Evolutionary conservation across 2,888 invertebrate species (phyloP), one percentile per base, ranked within the genome.

Genomic region (Lycia hirtaria): DNA sequence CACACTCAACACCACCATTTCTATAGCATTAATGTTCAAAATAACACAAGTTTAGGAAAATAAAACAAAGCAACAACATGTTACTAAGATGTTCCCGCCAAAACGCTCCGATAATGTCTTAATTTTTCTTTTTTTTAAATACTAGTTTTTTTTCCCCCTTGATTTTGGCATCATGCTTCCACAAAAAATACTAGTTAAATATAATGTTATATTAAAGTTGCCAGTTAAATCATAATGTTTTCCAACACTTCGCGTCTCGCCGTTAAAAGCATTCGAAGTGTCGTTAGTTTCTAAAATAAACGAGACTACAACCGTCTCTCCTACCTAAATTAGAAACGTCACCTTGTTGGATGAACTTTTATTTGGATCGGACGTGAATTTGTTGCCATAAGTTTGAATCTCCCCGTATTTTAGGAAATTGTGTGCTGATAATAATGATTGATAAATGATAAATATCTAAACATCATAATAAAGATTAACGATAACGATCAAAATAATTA

Each of bases 261-360:
- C 19, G 30, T 50, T 38, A 55, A 56, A 20, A 43, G 45, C 30
- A 15, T 62, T 62, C 38, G 54, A 56, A 45, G 44, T 20, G 63
- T 65, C 63, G 65, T 64, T 64, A 58, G 66, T 58, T 64, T 59
- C 58, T 37, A 56, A 66, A 64, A 66, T 62, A 64, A 66, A 62
- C 64, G 57, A 62, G 44, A 38, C 57, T 62, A 56, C 57, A 55
- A 38, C 19, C 52, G 58, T n/a, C 22, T 57, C 47, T 38, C 52
- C 52, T 37, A 43, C 55, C 62, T 49, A 57, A 60, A 52, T 62
- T 64, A 60, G 62, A 62, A 58, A 53, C 45, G 60, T 60, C 60
- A 62, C 17, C 22, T 50, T 50, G 38, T 47, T 50, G 20, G 22
- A 26, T 14, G 32, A 37, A 48, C 45, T 59, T 65, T 56, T 62